Conservation (phyloP, 2,888 invertebrate genomes). For the Pseudeuparius sepicola region DNA sequence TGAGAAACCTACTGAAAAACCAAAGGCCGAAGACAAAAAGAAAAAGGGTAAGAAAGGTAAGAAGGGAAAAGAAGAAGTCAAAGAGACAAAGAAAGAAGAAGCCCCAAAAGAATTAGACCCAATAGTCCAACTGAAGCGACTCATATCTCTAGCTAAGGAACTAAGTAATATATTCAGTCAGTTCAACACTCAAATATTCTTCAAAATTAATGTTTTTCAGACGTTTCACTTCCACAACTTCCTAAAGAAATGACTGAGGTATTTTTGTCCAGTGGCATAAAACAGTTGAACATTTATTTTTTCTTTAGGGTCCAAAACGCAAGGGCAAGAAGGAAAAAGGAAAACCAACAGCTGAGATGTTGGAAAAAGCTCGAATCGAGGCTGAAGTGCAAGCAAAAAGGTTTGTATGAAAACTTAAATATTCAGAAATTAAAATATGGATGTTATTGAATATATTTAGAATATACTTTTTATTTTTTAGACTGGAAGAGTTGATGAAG, state of each 20-base stretch:
- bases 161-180: too few species aligned
- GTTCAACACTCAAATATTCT: too few species aligned
- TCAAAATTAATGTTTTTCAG: too few species aligned
- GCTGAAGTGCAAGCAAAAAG: conserved; percentile 24
- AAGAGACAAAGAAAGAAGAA: conserved; percentile 13
- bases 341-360: conserved; percentile 23
- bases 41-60: conserved; percentile 15
- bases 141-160: too few species aligned
- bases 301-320: conserved; percentile 20
- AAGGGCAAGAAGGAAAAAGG: conserved; percentile 32
- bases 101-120: too few species aligned
- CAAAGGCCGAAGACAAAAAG: conserved; percentile 10
- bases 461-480: conserved; percentile 4
- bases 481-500: conserved; percentile 23
- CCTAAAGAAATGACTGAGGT: too few species aligned
- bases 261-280: too few species aligned
- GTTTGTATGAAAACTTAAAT: conserved; percentile 9
- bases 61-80: conserved; percentile 2
- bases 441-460: background rate
- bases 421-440: background rate
- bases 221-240: too few species aligned
- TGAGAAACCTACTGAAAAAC: too few species aligned
- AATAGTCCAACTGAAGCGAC: too few species aligned
- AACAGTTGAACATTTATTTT: too few species aligned
- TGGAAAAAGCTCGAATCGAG: conserved; percentile 24